phyloP scores from a whole-genome alignment of 2,113 vertebrate species.

The Oncorhynchus gorbuscha region DNA sequence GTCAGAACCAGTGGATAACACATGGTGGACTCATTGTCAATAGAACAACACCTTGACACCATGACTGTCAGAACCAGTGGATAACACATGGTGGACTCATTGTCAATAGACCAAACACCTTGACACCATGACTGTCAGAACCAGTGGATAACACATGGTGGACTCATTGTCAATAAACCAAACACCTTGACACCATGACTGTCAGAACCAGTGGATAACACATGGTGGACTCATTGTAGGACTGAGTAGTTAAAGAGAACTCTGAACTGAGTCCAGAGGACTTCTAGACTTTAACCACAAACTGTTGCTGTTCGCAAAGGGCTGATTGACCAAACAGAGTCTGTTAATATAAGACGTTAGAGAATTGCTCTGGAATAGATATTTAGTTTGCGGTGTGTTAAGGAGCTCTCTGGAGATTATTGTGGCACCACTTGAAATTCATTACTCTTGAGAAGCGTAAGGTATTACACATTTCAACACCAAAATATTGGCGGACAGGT shows the following conservation, averaged over 20 bases:
- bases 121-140: no score
- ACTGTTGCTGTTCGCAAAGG: background rate
- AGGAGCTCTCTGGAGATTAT: slow-evolving; percentile 29
- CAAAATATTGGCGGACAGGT: slow-evolving; percentile 40
- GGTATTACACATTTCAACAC: slow-evolving; percentile 48
- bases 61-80: slow-evolving; percentile 21
- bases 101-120: background rate
- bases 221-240: background rate
- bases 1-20: no score
- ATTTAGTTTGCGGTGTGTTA: slow-evolving; percentile 22
- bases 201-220: slow-evolving; percentile 13
- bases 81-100: background rate
- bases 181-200: slow-evolving; percentile 28
- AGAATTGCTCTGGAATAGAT: slow-evolving; percentile 2
- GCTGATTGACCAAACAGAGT: background rate
- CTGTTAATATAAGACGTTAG: background rate
- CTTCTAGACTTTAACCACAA: background rate
- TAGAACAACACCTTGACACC: slow-evolving; percentile 26
- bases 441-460: slow-evolving; percentile 32
- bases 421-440: slow-evolving; percentile 39
- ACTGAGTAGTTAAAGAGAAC: background rate
- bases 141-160: no score
- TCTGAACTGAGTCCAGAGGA: background rate
- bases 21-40: background rate
- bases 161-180: background rate